A percentile compares a stretch with the other conserved stretches of the same genome.
phyloP scores from a whole-genome alignment of 2,888 invertebrate species.

The Heliconius cydno region DNA sequence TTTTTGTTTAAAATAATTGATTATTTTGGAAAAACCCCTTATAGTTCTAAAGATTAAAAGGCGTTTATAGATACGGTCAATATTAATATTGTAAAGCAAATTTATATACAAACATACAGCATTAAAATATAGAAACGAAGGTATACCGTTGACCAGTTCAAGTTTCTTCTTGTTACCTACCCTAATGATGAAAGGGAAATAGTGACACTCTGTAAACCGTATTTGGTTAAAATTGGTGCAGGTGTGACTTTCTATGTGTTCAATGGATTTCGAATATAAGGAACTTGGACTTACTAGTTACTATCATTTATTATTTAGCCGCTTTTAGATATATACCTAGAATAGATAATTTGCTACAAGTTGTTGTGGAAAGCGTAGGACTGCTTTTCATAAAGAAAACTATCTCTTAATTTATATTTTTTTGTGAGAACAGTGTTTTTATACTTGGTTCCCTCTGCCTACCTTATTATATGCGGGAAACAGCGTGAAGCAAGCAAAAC shows the following conservation, averaged over 20 bases:
- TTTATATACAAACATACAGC: not conserved
- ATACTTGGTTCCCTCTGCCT: no score
- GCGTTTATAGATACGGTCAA: not conserved
- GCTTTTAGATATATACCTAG: not conserved
- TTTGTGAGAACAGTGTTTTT: no score
- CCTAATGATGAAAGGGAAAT: constrained; percentile 12
- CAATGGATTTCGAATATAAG: constrained; percentile 27
- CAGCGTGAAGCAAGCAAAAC: no score
- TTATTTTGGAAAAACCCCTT: no score
- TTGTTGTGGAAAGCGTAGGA: not conserved
- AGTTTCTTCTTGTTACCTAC: constrained; percentile 22
- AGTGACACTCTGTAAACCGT: constrained; percentile 21
- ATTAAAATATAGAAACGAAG: not conserved
- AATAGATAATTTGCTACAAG: not conserved
- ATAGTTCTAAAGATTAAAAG: no score
- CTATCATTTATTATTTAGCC: constrained; percentile 11
- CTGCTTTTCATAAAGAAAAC: no score
- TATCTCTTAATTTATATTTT: no score
- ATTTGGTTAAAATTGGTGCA: constrained; percentile 31
- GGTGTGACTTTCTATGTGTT: constrained; percentile 26
- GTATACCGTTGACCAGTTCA: constrained; percentile 18
- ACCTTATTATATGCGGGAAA: no score
- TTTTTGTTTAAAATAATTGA: no score
- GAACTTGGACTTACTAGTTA: not conserved
- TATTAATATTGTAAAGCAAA: not conserved